Base-by-base conservation (phyloP, 2,797 vertebrate genomes). In the Aulostomus chinensis region DNA sequence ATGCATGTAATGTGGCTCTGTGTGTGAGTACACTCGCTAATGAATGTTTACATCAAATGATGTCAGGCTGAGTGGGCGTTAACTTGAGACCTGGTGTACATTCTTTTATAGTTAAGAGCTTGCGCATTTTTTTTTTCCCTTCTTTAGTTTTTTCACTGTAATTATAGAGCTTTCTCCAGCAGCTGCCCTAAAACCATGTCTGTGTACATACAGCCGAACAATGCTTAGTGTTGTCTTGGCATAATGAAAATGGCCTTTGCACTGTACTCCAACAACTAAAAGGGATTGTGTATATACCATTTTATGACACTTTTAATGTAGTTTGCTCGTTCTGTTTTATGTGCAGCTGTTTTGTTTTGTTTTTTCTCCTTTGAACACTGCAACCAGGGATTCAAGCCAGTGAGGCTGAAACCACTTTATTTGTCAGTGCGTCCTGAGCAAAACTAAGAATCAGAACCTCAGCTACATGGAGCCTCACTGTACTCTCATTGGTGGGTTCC, bases 21-120 rank as follows among this genome's bases (percentile, higher is more conserved):
- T 33, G 14, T 32, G 31, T 21, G 33, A 45, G 26, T 43, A 13
- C 51, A 6, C 43, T 48, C 42, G 41, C 38, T 74, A 83, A 81
- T 83, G 71, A 78, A 72, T 78, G 76, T 77, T 82, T 83, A 76
- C 73, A 67, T 81, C 17, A 37, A 38, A 33, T 28, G 52, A 49
- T 72, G 62, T 58, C 53, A 73, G 68, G 55, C 69, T 40, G 62
- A 72, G 73, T 82, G 59, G 80, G 77, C 42, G 70, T 76, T 40
- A 54, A 68, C 64, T 60, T 30, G 33, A 74, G 64, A 63, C 32
- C 58, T 43, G 26, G 39, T 11, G 57, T 45, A 55, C 65, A 71
- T 52, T 58, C 59, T 54, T 72, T 42, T 61, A 36, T 49, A 43
- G 51, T 59, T 55, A 48, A 72, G 62, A 57, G 63, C 67, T 78